These are phyloP conservation scores for Pteruthius melanotis DNA, from an alignment of 2,113 vertebrate species.

Conservation along the genomic window DNA sequence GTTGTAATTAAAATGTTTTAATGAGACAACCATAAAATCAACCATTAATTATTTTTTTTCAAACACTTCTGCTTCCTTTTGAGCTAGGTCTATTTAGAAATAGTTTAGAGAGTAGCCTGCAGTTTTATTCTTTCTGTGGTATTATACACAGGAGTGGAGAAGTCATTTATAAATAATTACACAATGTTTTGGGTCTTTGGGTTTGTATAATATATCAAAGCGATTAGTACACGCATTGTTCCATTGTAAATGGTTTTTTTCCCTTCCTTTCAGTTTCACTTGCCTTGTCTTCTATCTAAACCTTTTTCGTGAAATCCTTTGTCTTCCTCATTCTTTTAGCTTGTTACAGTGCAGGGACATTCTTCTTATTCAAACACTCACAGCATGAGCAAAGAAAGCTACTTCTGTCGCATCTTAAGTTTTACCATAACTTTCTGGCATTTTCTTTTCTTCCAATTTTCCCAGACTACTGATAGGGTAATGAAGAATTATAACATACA, in stretches of 20 bases:
- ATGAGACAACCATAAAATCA: slow-evolving; percentile 98
- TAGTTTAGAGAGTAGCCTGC: slow-evolving; percentile 94
- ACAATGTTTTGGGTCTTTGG: slow-evolving; percentile 99
- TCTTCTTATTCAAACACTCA: slow-evolving; percentile 97
- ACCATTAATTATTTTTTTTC: slow-evolving; percentile 98
- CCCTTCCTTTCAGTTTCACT: slow-evolving; percentile 91
- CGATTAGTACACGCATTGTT: slow-evolving; percentile 99
- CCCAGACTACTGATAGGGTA: slow-evolving; percentile 76
- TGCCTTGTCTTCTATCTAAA: slow-evolving; percentile 94
- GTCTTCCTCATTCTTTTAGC: slow-evolving; percentile 95
- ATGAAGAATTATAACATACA: slow-evolving; percentile 80
- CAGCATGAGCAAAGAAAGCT: slow-evolving; percentile 92
- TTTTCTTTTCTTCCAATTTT: slow-evolving; percentile 78
- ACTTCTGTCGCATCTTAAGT: slow-evolving; percentile 82
- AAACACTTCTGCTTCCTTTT: slow-evolving; percentile 86
- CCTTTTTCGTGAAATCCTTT: slow-evolving; percentile 94
- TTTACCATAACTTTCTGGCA: slow-evolving; percentile 81
- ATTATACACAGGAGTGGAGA: slow-evolving; percentile 88
- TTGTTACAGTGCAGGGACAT: slow-evolving; percentile 93
- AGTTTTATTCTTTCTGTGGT: slow-evolving; percentile 91
- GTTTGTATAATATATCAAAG: slow-evolving; percentile 99
- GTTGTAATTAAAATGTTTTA: slow-evolving; percentile 98
- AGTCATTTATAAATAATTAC: slow-evolving; percentile 99
- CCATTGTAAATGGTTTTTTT: slow-evolving; percentile 89
- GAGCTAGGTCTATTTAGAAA: slow-evolving; percentile 88